A percentile compares a stretch with the other conserved stretches of the same genome.
phyloP scores from a whole-genome alignment of 2,113 vertebrate species.

The Pontoporia blainvillei region DNA sequence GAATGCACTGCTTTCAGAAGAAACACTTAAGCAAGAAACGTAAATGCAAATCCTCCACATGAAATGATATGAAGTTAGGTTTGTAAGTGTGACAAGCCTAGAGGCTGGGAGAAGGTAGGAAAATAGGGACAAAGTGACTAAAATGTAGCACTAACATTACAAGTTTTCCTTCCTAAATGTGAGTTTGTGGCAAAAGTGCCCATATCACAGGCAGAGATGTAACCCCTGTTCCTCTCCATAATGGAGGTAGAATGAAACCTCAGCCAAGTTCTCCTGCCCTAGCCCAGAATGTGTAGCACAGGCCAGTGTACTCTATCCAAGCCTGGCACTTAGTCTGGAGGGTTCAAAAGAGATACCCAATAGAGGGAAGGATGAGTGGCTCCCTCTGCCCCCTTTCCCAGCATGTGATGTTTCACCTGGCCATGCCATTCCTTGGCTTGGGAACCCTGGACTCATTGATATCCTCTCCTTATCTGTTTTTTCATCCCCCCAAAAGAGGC shows the following conservation, averaged over 20 bases:
- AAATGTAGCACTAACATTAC: background rate
- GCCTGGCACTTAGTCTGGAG: background rate
- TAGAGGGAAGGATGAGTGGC: background rate
- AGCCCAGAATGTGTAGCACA: background rate
- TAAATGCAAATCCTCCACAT: background rate
- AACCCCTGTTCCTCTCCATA: background rate
- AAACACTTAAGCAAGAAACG: constrained; percentile 9
- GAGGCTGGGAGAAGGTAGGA: background rate
- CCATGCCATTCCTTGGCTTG: background rate
- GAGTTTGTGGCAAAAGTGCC: background rate
- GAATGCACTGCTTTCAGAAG: background rate
- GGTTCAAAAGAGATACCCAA: background rate
- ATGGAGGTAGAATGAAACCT: background rate
- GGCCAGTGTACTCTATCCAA: background rate
- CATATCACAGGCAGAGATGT: background rate
- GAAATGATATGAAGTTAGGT: background rate
- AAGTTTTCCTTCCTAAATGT: background rate
- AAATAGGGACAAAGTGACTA: background rate
- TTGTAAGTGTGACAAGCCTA: background rate
- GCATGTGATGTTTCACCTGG: background rate
- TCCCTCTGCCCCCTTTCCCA: background rate
- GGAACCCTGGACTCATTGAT: background rate
- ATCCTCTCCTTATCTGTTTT: background rate
- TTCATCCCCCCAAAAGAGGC: background rate
- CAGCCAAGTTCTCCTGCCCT: background rate